Conservation (phyloP, 2,797 vertebrate species). For the Rhinella marina region DNA sequence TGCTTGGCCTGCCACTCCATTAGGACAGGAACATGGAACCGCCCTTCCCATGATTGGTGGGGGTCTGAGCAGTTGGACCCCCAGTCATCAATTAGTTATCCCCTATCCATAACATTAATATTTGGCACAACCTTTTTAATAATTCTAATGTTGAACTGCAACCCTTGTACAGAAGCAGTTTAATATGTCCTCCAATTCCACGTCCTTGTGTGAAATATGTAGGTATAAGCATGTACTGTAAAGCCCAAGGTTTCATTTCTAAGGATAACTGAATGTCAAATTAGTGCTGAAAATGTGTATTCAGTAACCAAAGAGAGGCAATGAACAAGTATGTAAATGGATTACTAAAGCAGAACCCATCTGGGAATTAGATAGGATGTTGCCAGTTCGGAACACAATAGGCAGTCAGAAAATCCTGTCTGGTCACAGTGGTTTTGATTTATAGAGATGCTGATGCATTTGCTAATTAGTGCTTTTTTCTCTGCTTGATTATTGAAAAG, state of each 20-base stretch:
- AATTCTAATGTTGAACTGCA: neutral
- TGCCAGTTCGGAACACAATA: constrained; percentile 62
- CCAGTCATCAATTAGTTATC: too few relatives aligned
- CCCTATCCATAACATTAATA: too few relatives aligned
- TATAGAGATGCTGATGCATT: constrained; percentile 44
- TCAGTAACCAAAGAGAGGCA: constrained; percentile 51
- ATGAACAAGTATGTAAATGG: constrained; percentile 58
- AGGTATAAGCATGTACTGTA: constrained; percentile 18
- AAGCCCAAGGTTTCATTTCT: constrained; percentile 43
- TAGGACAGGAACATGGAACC: too few relatives aligned
- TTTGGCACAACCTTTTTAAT: neutral
- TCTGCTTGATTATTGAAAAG: constrained; percentile 61
- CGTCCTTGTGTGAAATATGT: constrained; percentile 15
- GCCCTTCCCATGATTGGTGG: too few relatives aligned
- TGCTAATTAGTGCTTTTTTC: constrained; percentile 60
- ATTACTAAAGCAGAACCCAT: constrained; percentile 59
- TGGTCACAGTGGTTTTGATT: constrained; percentile 56
- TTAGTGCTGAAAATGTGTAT: constrained; percentile 57
- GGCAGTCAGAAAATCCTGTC: constrained; percentile 59
- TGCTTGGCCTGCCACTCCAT: too few relatives aligned
- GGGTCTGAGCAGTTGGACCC: too few relatives aligned
- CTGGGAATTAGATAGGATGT: constrained; percentile 64
- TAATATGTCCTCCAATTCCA: constrained; percentile 9
- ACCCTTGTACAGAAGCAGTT: neutral
- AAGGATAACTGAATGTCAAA: constrained; percentile 61